A percentile compares a stretch with the other conserved stretches of the same genome.
Conservation (phyloP, 2,888 invertebrate species). For the Synanthedon vespiformis region DNA sequence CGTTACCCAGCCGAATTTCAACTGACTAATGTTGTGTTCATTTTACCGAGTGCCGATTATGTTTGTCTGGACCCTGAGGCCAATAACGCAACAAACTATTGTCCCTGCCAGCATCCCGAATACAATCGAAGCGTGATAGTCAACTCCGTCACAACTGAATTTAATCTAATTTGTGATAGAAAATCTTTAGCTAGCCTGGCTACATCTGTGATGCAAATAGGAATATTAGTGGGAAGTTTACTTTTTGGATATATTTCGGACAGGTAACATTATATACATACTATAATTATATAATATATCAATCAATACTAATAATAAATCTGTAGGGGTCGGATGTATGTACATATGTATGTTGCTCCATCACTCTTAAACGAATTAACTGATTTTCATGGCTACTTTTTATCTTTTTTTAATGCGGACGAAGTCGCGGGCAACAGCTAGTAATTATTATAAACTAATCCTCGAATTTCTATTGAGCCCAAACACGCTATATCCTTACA, state of each 20-base stretch:
- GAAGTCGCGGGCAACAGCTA: too few species aligned
- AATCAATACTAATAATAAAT: too few species aligned
- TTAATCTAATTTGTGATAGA: constrained; percentile 72
- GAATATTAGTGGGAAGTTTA: constrained; percentile 67
- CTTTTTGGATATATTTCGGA: constrained; percentile 66
- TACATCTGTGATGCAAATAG: constrained; percentile 68
- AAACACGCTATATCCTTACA: too few species aligned
- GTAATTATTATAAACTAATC: too few species aligned
- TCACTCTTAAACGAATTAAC: too few species aligned
- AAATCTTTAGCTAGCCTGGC: constrained; percentile 64
- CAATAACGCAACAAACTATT: constrained; percentile 42
- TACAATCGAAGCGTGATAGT: constrained; percentile 64
- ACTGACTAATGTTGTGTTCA: constrained; percentile 66
- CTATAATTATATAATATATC: too few species aligned
- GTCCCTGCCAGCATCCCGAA: constrained; percentile 55
- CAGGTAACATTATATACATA: constrained; percentile 24
- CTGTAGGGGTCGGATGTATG: too few species aligned
- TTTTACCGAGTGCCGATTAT: constrained; percentile 65
- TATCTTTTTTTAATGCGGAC: too few species aligned
- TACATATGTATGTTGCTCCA: too few species aligned
- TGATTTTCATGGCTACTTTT: too few species aligned
- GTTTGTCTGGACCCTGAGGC: constrained; percentile 44
- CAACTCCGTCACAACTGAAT: constrained; percentile 71
- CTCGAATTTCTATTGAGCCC: too few species aligned
- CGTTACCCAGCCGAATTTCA: constrained; percentile 71